Base-by-base conservation (phyloP, 2,113 vertebrate genomes). In the Hepsetus odoe region DNA sequence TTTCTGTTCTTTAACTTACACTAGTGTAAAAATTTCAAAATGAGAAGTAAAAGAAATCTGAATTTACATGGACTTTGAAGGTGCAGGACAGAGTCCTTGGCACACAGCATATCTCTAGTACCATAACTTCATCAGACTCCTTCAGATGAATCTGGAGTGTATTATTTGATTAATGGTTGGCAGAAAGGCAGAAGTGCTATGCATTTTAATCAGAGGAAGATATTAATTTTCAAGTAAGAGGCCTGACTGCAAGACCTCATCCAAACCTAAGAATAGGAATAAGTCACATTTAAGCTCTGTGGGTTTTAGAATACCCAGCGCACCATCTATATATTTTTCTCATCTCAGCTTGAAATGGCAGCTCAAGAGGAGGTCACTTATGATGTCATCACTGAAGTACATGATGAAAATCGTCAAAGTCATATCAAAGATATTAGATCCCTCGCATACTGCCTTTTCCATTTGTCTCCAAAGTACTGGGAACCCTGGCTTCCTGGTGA, bases 91-190 rank as follows among this genome's bases (percentile, higher is more conserved):
- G 38, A 58, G n/a, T 44, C 46, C 12, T 69, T 24, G 30, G 20
- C 74, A 66, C 51, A 71, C 51, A 30, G 14, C 59, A 33, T 33
- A 33, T 44, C 40, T 24, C 56, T 65, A 13, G 13, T 49, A n/a
- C 3, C n/a, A 12, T 24, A 76, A 69, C 26, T 46, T 66, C 64
- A 80, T 74, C 55, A 80, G 16, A 35, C 16, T 30, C 24, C 18
- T 44, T 49, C 61, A 20, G 56, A 76, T 53, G 42, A 53, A 61
- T 51, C 30, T 55, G 46, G 11, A 16, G 30, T 65, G 51, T 61
- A 73, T 59, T 61, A 75, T 76, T 79, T 79, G 76, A 79, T 75
- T 75, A 82, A 79, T 74, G 42, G 12, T 32, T 11, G 14, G 22
- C 64, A 14, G 38, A 80, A 74, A 24, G 26, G 12, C 5, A 33